Evolutionary conservation across 2,113 vertebrate genomes (phyloP).

Genomic region (Myotis davidii): DNA sequence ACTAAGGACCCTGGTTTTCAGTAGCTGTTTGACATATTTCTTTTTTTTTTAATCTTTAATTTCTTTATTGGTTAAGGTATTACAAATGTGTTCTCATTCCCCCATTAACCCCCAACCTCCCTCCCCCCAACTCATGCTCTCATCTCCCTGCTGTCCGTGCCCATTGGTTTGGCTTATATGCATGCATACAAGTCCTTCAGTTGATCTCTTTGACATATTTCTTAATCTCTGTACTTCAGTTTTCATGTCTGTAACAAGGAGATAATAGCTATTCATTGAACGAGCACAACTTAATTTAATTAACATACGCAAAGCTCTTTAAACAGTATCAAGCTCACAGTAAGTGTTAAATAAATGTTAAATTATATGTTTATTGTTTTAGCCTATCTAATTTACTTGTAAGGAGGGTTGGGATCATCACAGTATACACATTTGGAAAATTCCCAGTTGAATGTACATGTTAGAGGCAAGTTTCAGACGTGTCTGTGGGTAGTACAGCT

Average conservation of each 20-base stretch:
- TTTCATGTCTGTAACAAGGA: conserved; percentile 35
- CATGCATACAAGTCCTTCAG: no score
- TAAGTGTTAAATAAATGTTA: conserved; percentile 16
- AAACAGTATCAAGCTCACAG: not conserved
- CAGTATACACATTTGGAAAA: not conserved
- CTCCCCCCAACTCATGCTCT: no score
- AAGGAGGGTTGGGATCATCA: not conserved
- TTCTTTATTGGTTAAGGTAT: no score
- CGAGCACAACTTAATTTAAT: not conserved
- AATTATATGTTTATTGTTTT: not conserved
- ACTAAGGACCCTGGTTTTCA: not conserved
- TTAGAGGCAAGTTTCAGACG: not conserved
- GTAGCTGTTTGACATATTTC: not conserved
- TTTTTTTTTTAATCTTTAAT: conserved; percentile 10
- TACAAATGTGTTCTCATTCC: no score
- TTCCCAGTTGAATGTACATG: not conserved
- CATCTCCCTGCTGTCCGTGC: no score
- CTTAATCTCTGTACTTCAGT: not conserved
- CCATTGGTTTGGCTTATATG: no score
- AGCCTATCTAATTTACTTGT: not conserved
- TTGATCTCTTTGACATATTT: not conserved
- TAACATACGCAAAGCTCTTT: conserved; percentile 14
- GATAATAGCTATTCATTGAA: not conserved
- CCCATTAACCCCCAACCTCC: no score
- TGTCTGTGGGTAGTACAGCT: not conserved